phyloP scores from a whole-genome alignment of 2,888 invertebrate species.

The Lissocephala sabroskyi region DNA sequence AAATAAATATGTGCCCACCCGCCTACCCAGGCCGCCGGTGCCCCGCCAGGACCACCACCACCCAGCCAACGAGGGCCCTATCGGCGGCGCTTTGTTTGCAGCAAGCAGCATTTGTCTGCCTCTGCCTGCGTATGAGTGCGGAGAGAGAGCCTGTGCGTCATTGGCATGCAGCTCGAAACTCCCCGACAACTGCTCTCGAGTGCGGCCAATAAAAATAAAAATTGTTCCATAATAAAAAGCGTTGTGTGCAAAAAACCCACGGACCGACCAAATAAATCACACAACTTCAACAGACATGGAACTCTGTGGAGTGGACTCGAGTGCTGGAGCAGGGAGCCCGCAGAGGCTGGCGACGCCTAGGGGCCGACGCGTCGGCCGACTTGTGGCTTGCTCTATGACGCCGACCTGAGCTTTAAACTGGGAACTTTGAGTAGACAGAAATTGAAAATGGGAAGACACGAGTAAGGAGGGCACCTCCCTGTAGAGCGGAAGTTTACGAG shows the following conservation, averaged over 20 bases:
- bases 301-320: slow-evolving; percentile 52
- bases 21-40: too few relatives aligned
- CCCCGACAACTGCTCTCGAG: slow-evolving; percentile 26
- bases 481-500: too few relatives aligned
- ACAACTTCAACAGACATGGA: too few relatives aligned
- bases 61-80: too few relatives aligned
- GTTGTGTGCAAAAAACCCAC: slow-evolving; percentile 31
- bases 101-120: slow-evolving; percentile 12
- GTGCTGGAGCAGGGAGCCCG: not conserved
- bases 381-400: too few relatives aligned
- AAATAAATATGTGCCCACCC: slow-evolving; percentile 1
- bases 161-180: slow-evolving; percentile 32
- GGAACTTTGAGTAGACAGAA: too few relatives aligned
- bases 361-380: too few relatives aligned
- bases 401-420: too few relatives aligned
- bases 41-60: too few relatives aligned
- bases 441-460: too few relatives aligned
- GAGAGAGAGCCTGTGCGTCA: slow-evolving; percentile 38
- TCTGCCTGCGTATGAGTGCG: slow-evolving; percentile 3
- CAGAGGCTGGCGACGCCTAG: not conserved
- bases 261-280: slow-evolving; percentile 56
- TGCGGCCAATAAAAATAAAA: slow-evolving; percentile 56
- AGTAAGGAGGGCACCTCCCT: too few relatives aligned
- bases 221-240: slow-evolving; percentile 54
- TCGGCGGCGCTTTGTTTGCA: slow-evolving; percentile 30